Evolutionary conservation across 2,888 invertebrate species (phyloP).

Genomic region (Sinelater perroti): DNA sequence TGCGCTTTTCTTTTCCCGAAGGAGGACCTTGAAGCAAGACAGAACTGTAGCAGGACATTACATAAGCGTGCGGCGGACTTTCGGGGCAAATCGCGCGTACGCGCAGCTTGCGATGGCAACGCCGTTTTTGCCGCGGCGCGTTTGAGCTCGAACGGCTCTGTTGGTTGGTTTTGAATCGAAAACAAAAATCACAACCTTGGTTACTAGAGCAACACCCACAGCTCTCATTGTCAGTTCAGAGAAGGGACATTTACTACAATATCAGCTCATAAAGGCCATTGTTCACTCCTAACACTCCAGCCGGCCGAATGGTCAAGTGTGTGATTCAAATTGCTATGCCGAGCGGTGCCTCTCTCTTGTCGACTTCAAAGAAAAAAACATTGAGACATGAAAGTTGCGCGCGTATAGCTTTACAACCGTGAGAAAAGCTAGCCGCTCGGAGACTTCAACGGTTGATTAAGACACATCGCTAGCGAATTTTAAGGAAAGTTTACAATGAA

Average conservation of each 20-base stretch:
- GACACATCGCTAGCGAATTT: background rate
- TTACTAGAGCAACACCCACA: conserved; percentile 32
- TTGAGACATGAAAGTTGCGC: too few relatives aligned
- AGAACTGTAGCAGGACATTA: conserved; percentile 14
- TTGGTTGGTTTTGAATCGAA: conserved; percentile 26
- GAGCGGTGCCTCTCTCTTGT: too few relatives aligned
- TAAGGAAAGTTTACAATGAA: background rate
- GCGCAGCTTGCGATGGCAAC: too few relatives aligned
- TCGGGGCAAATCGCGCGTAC: too few relatives aligned
- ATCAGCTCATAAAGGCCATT: conserved; percentile 25
- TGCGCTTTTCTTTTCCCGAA: conserved; percentile 16
- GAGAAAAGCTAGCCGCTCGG: background rate
- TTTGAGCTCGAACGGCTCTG: conserved; percentile 14
- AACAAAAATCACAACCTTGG: conserved; percentile 26
- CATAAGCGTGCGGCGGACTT: background rate
- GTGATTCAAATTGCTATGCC: too few relatives aligned
- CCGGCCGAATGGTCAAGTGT: background rate
- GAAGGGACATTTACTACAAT: conserved; percentile 30
- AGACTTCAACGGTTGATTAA: background rate
- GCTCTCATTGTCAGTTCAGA: conserved; percentile 17
- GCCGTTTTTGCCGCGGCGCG: conserved; percentile 7
- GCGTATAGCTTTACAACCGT: background rate
- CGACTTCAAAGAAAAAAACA: too few relatives aligned
- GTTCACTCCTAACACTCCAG: background rate
- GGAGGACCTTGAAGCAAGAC: conserved; percentile 24